Percentiles rank a stretch among this genome's conserved stretches.
Conservation (phyloP, 2,888 invertebrate species). For the Trichacis sp. region DNA sequence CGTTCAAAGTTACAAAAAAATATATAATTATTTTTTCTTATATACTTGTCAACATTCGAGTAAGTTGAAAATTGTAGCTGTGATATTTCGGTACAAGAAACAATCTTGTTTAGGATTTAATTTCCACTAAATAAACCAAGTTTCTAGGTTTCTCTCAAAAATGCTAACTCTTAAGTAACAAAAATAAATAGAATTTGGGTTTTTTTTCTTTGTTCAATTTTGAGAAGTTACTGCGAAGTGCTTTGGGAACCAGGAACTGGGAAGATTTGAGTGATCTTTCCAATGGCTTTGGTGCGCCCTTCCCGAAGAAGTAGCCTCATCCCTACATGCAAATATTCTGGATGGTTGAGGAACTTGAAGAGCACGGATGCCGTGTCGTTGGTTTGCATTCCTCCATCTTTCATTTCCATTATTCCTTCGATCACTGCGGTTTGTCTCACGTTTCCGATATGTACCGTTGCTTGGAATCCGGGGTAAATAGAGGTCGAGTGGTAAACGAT, state of each 20-base stretch:
- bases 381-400: constrained; percentile 78
- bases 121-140: no score
- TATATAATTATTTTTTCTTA: neutral
- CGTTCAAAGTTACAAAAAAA: neutral
- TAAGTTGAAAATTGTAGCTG: no score
- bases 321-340: constrained; percentile 86
- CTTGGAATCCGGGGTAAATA: constrained; percentile 87
- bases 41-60: no score
- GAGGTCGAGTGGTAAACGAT: constrained; percentile 90
- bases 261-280: constrained; percentile 83
- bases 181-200: no score
- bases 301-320: constrained; percentile 86
- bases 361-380: constrained; percentile 89
- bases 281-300: constrained; percentile 87
- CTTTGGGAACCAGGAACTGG: constrained; percentile 65
- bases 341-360: constrained; percentile 89
- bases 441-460: constrained; percentile 95
- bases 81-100: no score
- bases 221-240: constrained; percentile 20
- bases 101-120: no score
- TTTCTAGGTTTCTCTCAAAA: no score
- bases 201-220: no score
- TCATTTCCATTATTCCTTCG: constrained; percentile 78
- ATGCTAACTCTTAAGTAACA: no score
- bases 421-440: constrained; percentile 96